Conservation (phyloP, 2,113 vertebrate genomes). For the Nicator chloris region DNA sequence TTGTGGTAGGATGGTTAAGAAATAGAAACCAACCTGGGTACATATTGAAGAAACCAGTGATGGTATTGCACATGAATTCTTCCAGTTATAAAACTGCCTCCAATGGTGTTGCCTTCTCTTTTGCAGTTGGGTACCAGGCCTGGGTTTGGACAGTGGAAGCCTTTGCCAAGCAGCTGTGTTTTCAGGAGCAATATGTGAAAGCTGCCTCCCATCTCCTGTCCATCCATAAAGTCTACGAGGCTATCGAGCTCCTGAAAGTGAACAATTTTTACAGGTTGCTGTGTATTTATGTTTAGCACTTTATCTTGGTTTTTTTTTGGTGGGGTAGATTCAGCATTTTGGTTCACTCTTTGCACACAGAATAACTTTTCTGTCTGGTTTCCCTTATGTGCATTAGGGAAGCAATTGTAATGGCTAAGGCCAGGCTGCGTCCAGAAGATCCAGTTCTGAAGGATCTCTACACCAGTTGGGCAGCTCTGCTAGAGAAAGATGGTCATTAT, state of each 20-base stretch:
- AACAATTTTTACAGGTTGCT: conserved; percentile 90
- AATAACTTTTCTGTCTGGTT: background rate
- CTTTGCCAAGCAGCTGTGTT: conserved; percentile 90
- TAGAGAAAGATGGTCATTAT: conserved; percentile 94
- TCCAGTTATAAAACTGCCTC: background rate
- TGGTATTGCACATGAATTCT: background rate
- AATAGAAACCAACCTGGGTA: background rate
- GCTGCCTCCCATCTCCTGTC: conserved; percentile 93
- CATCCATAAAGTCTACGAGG: conserved; percentile 87
- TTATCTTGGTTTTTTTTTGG: background rate
- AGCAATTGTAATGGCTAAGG: conserved; percentile 89
- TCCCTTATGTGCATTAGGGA: conserved; percentile 75
- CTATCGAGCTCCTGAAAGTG: conserved; percentile 83
- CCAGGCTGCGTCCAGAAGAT: conserved; percentile 85
- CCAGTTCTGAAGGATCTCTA: conserved; percentile 85
- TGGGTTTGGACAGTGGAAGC: conserved; percentile 88
- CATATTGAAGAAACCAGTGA: background rate
- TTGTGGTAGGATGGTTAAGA: background rate
- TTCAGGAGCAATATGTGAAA: conserved; percentile 93
- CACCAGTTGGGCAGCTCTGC: conserved; percentile 81
- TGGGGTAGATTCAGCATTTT: background rate
- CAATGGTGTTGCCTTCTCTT: background rate
- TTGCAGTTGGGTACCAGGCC: conserved; percentile 84
- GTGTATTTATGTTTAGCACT: background rate
- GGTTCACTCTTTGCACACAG: background rate